Percentiles rank a stretch among this genome's conserved stretches.
Evolutionary conservation across 1,140 invertebrate genomes (phyloP).

Genomic region (Brachionus sp.): DNA sequence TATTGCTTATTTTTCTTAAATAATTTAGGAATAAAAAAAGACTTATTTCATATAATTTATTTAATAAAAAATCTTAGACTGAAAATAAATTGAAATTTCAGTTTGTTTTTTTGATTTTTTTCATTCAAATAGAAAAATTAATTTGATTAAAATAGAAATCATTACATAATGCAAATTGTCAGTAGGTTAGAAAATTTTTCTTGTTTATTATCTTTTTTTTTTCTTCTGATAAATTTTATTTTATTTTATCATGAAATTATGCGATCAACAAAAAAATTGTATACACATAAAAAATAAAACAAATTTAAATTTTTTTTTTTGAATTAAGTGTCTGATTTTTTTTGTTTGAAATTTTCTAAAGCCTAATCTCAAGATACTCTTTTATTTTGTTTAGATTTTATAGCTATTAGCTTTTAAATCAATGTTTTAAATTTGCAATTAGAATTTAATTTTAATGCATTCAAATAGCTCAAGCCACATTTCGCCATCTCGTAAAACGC

Average conservation of each 20-base stretch:
- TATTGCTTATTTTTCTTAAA: too few relatives aligned
- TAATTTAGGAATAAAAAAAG: too few relatives aligned
- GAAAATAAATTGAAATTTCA: too few relatives aligned
- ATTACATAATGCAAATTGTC: background rate
- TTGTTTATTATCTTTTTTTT: constrained; percentile 11
- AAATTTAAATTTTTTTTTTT: background rate
- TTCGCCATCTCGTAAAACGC: background rate
- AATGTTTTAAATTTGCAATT: background rate
- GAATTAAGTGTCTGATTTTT: background rate
- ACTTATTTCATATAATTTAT: too few relatives aligned
- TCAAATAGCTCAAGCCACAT: background rate
- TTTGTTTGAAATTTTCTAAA: background rate
- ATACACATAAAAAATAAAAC: background rate
- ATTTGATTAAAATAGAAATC: background rate
- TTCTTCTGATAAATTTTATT: background rate
- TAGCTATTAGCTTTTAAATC: background rate
- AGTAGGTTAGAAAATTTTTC: background rate
- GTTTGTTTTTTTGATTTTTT: background rate
- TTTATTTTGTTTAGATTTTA: background rate
- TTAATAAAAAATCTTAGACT: too few relatives aligned
- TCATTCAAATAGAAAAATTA: background rate
- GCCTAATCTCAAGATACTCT: background rate
- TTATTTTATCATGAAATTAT: background rate
- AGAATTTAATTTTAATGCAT: background rate
- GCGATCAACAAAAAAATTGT: background rate